Base-by-base conservation (phyloP, 2,888 invertebrate species). In the Vanessa cardui region DNA sequence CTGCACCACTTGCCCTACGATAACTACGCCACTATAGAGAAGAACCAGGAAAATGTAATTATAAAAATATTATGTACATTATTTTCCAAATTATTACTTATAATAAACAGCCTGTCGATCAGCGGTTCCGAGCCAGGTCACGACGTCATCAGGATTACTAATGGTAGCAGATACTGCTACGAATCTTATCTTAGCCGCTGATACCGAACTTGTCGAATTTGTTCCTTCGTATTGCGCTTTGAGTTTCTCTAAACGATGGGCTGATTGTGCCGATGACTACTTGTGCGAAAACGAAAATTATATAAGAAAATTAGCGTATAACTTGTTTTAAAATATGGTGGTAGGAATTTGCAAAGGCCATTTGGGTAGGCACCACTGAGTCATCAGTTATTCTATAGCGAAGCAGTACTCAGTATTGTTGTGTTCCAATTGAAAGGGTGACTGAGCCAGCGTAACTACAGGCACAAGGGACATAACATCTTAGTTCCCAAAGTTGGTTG, bases 131-230 rank as follows among this genome's bases (percentile, higher is more conserved):
- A 97, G 87, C 97, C 97, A 97, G 47, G 92, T 87, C 0, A 96
- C 95, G 26, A 96, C 94, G 80, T 97, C 97, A 74, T 95, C 94
- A 39, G 95, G 95, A 80, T 97, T 97, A 58, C 96, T 95, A 69
- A 97, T 94, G 0, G 97, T 97, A 2, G 97, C 97, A 0, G 97
- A 97, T 0, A 96, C 94, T 0, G 96, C 96, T 8, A 97, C 86
- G 81, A 97, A 96, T 77, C 97, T 83, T 44, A 95, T 91, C 60
- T 83, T 80, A 21, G 88, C 88, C 0, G 82, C 74, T 0, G 78
- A 45, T 0, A 73, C 69, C 15, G 73, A 77, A 18, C 64, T 70
- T 0, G 70, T 64, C 9, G 61, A 56, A 18, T 72, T 66, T 0
- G 46, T 33, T 2, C 80, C 82, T 68, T 83, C 78, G 20, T 83